These are phyloP conservation scores for Aspidiotus rigidus DNA, from an alignment of 2,888 invertebrate genomes.

Conservation along the genomic window DNA sequence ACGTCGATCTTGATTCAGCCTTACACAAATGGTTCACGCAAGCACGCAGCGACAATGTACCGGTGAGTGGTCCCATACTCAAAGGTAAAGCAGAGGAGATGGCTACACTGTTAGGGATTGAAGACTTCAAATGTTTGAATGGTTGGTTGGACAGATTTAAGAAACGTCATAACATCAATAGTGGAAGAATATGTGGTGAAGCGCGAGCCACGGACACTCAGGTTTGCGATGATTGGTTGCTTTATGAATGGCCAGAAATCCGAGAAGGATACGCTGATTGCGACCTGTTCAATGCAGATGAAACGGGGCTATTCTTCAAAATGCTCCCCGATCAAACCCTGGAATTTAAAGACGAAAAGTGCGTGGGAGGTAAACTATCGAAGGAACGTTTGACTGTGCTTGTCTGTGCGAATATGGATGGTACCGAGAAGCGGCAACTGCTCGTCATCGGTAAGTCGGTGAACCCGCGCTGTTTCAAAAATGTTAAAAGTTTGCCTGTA, in stretches of 20 bases:
- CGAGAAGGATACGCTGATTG: constrained; percentile 37
- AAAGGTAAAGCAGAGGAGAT: not conserved
- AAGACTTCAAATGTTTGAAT: constrained; percentile 22
- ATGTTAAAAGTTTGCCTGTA: constrained; percentile 37
- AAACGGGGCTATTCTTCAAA: constrained; percentile 39
- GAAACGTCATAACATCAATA: constrained; percentile 37
- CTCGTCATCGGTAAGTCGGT: constrained; percentile 41
- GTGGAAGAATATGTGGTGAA: constrained; percentile 38
- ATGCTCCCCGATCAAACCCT: constrained; percentile 39
- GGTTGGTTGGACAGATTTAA: constrained; percentile 38
- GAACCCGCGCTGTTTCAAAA: constrained; percentile 41
- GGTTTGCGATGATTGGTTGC: constrained; percentile 35
- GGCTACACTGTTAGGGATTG: not conserved
- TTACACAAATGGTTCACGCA: not conserved
- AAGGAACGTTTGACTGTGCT: constrained; percentile 38
- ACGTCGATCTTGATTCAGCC: not conserved
- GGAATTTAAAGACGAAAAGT: constrained; percentile 40
- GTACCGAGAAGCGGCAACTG: constrained; percentile 39
- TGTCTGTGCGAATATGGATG: constrained; percentile 33
- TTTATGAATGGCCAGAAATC: constrained; percentile 35
- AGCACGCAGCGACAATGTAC: not conserved
- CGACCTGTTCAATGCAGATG: constrained; percentile 40
- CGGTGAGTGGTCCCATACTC: not conserved
- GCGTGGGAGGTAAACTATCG: constrained; percentile 41
- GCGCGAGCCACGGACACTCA: constrained; percentile 30